Conservation (phyloP, 2,797 vertebrate genomes). For the Hippopotamyrus pictus region DNA sequence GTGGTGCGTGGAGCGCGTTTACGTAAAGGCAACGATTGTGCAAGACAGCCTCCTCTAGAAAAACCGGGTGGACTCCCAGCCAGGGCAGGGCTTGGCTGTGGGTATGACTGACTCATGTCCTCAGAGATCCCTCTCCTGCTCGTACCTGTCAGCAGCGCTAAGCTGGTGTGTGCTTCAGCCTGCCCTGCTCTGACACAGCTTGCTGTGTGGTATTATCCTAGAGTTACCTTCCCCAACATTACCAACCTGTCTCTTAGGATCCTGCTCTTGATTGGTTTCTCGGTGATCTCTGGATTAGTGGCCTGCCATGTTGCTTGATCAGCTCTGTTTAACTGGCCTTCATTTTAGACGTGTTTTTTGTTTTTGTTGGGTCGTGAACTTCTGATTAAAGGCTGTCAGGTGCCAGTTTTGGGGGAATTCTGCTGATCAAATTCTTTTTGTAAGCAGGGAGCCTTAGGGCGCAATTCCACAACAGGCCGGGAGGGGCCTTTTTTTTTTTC, state of each 20-base stretch:
- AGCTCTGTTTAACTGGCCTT: background rate
- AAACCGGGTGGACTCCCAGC: background rate
- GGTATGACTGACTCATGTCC: background rate
- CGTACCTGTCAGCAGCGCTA: background rate
- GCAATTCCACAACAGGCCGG: background rate
- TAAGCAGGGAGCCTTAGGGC: background rate
- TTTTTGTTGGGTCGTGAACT: background rate
- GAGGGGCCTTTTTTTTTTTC: background rate
- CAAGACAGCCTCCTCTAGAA: background rate
- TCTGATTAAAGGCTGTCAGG: background rate
- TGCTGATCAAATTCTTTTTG: background rate
- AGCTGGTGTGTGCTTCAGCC: slow-evolving; percentile 6
- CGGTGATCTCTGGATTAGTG: background rate
- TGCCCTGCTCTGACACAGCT: background rate
- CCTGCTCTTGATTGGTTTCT: background rate
- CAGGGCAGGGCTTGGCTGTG: background rate
- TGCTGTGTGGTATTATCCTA: background rate
- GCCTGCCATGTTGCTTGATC: background rate
- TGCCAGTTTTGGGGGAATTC: background rate
- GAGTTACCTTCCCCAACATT: background rate
- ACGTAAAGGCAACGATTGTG: background rate
- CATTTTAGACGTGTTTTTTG: background rate
- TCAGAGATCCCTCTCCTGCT: background rate
- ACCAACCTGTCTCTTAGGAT: background rate
- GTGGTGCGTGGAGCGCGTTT: background rate